A percentile compares a stretch with the other conserved stretches of the same genome.
These are phyloP conservation scores for Gymnogyps californianus DNA, from an alignment of 2,113 vertebrate genomes.

Conservation along the genomic window DNA sequence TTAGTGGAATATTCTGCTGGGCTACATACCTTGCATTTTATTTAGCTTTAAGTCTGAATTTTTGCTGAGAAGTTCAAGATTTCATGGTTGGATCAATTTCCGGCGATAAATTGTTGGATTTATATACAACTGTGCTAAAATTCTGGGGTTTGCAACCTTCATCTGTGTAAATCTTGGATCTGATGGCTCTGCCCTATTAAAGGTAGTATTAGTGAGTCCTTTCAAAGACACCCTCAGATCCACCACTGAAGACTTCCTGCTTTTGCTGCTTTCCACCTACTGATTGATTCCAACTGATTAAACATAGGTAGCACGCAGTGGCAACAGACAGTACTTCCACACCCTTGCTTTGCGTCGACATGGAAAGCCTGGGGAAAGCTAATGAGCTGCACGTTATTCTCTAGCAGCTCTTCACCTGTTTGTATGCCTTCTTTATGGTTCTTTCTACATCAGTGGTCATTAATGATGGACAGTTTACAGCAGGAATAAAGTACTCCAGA, in stretches of 20 bases:
- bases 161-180: neutral
- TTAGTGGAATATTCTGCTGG: neutral
- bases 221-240: neutral
- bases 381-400: neutral
- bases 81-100: neutral
- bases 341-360: neutral
- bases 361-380: neutral
- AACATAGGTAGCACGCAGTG: fast-evolving
- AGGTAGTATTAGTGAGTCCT: neutral
- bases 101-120: neutral
- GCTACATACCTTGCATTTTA: neutral
- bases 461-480: neutral
- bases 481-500: neutral
- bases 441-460: neutral
- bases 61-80: neutral
- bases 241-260: neutral
- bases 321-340: neutral
- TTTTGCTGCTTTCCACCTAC: neutral
- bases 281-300: neutral
- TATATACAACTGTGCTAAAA: neutral
- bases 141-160: neutral
- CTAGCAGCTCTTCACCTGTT: neutral
- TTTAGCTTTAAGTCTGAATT: neutral
- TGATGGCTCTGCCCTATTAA: neutral
- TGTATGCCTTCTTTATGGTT: neutral